Evolutionary conservation across 2,888 invertebrate species (phyloP), one percentile per base, ranked within the genome.

Genomic region (Netelia melanura): DNA sequence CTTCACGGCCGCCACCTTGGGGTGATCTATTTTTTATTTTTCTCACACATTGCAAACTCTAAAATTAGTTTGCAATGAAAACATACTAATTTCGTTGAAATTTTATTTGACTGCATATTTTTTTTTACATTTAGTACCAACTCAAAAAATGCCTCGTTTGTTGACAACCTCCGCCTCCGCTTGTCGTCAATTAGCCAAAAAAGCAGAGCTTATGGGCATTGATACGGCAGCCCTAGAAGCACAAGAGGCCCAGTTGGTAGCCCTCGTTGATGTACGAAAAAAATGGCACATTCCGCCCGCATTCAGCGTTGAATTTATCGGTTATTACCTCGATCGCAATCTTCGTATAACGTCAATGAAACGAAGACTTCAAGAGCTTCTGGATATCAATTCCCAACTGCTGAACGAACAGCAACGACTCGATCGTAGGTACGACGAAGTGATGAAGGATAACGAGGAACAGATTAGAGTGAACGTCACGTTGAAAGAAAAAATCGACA

Each of bases 261-360:
- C 97, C 1, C 94, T 98, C 21, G 96, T 97, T 3, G 98, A 98
- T 91, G 97, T 98, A 5, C 96, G 98, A 10, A 98, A 98, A 89
- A 98, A 98, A 89, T 98, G 98, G 97, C 98, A 98, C 93, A 97
- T 99, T 85, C 97, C 98, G 0, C 98, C 98, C 0, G 98, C 99
- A 0, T 98, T 99, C 92, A 98, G 97, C 67, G 97, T 98, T 0
- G 98, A 99, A 93, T 99, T 98, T 93, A 97, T 99, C 71, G 98
- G 97, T 0, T 99, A 99, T 93, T 99, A 98, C 92, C 94, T 98
- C 79, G 98, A 99, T 93, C 95, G 99, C 30, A 98, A 98, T 92
- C 96, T 96, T 3, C 95, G 98, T 14, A 96, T 98, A 80, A 95
- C 96, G 3, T 96, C 97, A 14, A 95, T 98, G 94, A 97, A 97